Percentiles rank a stretch among this genome's conserved stretches.
phyloP scores from a whole-genome alignment of 1,140 invertebrate genomes.

The Drosophila navojoa region DNA sequence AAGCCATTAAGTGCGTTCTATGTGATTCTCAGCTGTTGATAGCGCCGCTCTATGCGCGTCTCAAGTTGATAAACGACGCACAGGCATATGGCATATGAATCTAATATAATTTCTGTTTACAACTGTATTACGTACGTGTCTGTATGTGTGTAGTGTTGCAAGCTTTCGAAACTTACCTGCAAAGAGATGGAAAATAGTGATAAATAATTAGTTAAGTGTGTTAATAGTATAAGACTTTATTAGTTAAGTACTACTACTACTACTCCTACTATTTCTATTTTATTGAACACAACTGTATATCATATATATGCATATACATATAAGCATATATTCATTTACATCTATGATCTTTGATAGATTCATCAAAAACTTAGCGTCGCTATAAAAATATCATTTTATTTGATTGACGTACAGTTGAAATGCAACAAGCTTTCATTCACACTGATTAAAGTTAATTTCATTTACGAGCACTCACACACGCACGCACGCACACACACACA shows the following conservation, averaged over 20 bases:
- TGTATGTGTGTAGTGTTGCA: background rate
- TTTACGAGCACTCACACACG: conserved; percentile 15
- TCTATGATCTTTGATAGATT: background rate
- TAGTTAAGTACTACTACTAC: no score
- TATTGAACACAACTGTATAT: no score
- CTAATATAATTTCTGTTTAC: background rate
- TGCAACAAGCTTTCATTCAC: conserved; percentile 40
- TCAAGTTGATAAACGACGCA: conserved; percentile 1
- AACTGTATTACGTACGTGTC: background rate
- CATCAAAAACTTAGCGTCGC: background rate
- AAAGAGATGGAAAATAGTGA: conserved; percentile 36
- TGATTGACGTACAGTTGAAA: conserved; percentile 41
- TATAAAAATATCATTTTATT: conserved; percentile 3
- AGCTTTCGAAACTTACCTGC: conserved; percentile 53
- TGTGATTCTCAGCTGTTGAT: background rate
- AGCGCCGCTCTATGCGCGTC: conserved; percentile 1
- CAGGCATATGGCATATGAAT: background rate
- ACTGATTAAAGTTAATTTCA: conserved; percentile 37
- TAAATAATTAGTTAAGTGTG: conserved; percentile 1
- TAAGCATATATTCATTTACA: no score
- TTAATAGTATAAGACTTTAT: background rate
- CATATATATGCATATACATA: no score
- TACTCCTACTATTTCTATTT: no score
- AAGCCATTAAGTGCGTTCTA: background rate
- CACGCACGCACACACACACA: conserved; percentile 11